These are phyloP conservation scores for Phrynocephalus vlangalii DNA, from an alignment of 2,797 vertebrate species.

Conservation along the genomic window DNA sequence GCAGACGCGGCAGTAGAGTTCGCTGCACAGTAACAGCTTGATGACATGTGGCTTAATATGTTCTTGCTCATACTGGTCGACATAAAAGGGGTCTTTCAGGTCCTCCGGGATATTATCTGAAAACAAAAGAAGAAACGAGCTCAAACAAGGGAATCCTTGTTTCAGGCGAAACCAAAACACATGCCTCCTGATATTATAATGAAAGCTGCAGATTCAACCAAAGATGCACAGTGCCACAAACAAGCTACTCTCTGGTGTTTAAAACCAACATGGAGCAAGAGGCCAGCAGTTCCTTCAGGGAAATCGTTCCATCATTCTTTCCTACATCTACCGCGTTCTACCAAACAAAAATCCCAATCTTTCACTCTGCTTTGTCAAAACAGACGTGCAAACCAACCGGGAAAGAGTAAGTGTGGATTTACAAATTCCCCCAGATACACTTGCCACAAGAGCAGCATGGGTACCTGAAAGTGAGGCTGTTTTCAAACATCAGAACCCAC, in stretches of 20 bases:
- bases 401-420: not conserved
- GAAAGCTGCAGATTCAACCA: not conserved
- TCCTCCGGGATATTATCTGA: constrained; percentile 96
- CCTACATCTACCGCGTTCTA: not conserved
- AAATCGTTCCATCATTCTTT: not conserved
- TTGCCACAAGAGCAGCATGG: not conserved
- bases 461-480: not conserved
- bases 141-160: not conserved
- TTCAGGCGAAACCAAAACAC: not conserved
- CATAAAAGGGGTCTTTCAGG: constrained; percentile 95
- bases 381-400: too few species aligned
- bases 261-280: not conserved
- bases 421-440: not conserved
- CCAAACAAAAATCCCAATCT: not conserved
- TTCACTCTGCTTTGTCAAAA: not conserved
- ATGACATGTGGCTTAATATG: constrained; percentile 97
- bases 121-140: constrained; percentile 9
- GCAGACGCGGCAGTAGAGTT: constrained; percentile 97
- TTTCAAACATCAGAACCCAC: not conserved
- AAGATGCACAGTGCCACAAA: not conserved
- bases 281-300: not conserved
- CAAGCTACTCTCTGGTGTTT: not conserved
- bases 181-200: too few species aligned
- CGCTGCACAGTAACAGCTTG: constrained; percentile 90
- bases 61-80: constrained; percentile 97